Evolutionary conservation across 2,113 vertebrate genomes (phyloP), one percentile per base, ranked within the genome.

Genomic region (Ptychochromis oligacanthus): DNA sequence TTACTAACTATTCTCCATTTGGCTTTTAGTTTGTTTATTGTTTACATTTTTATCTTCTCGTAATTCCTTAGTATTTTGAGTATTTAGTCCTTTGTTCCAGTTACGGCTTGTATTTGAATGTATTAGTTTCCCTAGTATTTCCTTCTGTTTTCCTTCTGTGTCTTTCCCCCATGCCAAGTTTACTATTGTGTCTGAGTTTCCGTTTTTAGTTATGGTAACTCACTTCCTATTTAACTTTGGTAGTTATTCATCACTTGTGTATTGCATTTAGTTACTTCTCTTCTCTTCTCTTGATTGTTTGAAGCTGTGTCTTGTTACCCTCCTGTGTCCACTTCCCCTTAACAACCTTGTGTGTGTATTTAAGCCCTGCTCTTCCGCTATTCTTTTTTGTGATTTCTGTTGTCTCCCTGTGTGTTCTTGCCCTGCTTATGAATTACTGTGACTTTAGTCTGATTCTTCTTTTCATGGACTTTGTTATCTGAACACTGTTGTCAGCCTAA

Each of bases 131-230:
- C 38, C 10, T 40, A 1, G 7, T 40, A 65, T 24, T 65, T 43
- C 36, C n/a, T 36, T 0, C 61, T 0, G 36, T 0, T 43, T 62
- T 62, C 60, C 60, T 62, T 62, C 36, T 34, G 31, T 38, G 31
- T 0, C 10, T 20, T 0, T 2, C 4, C 4, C 9, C 55, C 31
- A 11, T 11, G 0, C 38, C n/a, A n/a, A n/a, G n/a, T n/a, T n/a
- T n/a, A n/a, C n/a, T n/a, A n/a, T n/a, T n/a, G n/a, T 34, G 31
- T 34, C 31, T 34, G 31, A 34, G 31, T 34, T 34, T 34, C 31
- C 5, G 31, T 34, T 34, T 34, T 34, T 34, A 34, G 31, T 34
- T 34, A 34, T 34, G 31, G 31, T 34, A 4, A 34, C 31, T 34
- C 31, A 34, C 31, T 4, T 34, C 5, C 31, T 3, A 3, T 34